Base-by-base conservation (phyloP, 2,888 invertebrate species). In the Dastarcus helophoroides region DNA sequence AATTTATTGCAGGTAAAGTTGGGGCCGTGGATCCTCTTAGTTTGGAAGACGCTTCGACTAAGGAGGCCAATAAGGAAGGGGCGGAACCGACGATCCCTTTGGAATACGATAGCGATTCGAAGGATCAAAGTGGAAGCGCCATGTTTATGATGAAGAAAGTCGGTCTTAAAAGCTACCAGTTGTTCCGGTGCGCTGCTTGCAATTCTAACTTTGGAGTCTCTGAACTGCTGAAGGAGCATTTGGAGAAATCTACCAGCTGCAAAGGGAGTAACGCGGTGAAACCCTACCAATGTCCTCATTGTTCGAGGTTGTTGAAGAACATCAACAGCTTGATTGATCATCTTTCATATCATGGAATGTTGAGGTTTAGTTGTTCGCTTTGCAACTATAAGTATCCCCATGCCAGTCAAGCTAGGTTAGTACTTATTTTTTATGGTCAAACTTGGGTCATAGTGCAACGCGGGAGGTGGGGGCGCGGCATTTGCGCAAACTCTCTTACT, bases 351-450 rank as follows among this genome's bases (percentile, higher is more conserved):
- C 80, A 80, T 38, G 73, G 73, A 0, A 53, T 65, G 0, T 65
- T 69, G 40, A 59, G 70, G 6, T 75, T 68, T 37, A 60, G 65
- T 6, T 80, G 80, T 45, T 66, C 69, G 3, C 28, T 75, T 14
- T 80, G 80, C 46, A 53, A 62, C 21, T 47, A 42, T 26, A 57
- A 53, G 36, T 54, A 50, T 26, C 44, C 52, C 51, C 60, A 50
- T 17, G 32, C 42, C 2, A 32, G 36, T 3, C 40, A 46, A 22
- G 43, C 50, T 4, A 53, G 46, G 55, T 57, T 41, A 49, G 51
- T 42, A 22, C 17, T 9, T 16, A 2, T 7, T 14, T 17, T 23
- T 21, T 28, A 7, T 3, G n/a, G n/a, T n/a, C n/a, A n/a, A n/a
- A n/a, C n/a, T n/a, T n/a, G n/a, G n/a, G n/a, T n/a, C n/a, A n/a